Conservation (phyloP, 2,113 vertebrate species). For the Tichodroma muraria region DNA sequence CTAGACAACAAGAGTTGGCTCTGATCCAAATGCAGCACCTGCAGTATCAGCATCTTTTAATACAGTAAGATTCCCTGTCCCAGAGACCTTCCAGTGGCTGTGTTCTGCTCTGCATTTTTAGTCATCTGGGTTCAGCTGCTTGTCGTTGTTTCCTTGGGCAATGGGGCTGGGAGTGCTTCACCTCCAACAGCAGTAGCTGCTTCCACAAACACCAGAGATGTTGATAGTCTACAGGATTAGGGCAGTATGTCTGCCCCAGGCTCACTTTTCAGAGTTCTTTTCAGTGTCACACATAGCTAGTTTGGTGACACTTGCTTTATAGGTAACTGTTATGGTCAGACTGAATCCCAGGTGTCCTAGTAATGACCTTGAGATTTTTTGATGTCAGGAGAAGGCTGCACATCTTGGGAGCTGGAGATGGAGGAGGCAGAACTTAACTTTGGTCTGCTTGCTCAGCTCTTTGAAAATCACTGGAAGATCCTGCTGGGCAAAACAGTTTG, state of each 20-base stretch:
- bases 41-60: conserved; percentile 93
- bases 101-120: neutral
- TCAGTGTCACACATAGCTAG: neutral
- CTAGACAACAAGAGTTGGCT: conserved; percentile 90
- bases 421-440: neutral
- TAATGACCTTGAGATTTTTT: neutral
- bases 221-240: neutral
- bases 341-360: neutral
- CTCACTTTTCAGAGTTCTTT: neutral
- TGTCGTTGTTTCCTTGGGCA: neutral
- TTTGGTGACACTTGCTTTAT: neutral
- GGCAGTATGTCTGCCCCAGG: neutral
- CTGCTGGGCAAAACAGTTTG: neutral
- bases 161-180: neutral
- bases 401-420: neutral
- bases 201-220: neutral
- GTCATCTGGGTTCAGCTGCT: neutral
- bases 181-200: neutral
- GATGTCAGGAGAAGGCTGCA: neutral
- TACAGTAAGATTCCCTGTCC: conserved; percentile 77
- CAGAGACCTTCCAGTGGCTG: neutral
- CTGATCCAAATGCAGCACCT: conserved; percentile 95
- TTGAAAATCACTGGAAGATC: neutral
- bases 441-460: neutral
- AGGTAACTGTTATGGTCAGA: neutral